Base-by-base conservation (phyloP, 30 jellyfish, hydroid and myxozoan species). In the Pseudorhiza aurosa region DNA sequence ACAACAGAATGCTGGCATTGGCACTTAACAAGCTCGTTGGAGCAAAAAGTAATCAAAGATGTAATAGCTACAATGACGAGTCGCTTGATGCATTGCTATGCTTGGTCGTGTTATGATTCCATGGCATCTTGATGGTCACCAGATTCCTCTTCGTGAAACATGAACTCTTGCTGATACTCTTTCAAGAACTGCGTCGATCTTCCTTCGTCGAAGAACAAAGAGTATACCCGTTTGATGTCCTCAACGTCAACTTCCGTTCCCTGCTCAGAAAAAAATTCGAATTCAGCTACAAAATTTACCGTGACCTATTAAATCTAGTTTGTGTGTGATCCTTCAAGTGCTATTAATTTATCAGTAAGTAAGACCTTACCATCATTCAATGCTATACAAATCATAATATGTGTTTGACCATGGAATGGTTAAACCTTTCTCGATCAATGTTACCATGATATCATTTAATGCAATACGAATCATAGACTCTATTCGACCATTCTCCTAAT, bases 211-310 rank as follows among this genome's bases (percentile, higher is more conserved):
- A 74, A 91, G 78, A 91, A 91, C 63, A 91, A 51, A 24, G 98
- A 91, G 60, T 91, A 91, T 19, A 91, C 98, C 7, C 94, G 95
- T 80, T 91, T 91, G 68, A 91, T 91, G 55, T 91, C 98, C 55
- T 91, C 98, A 47, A 91, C 98, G 49, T 83, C 95, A 14, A 91
- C 98, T 68, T 91, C 98, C 1, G 98, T 91, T 35, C 98, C 98
- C 98, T 91, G 69, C 22, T 33, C 58, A 58, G 2, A 17, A 57
- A 47, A 17, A 31, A 1, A 33, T 4, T 8, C 12, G 50, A 39
- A 39, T 39, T 39, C 12, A 12, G n/a, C n/a, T n/a, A n/a, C n/a
- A 12, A 11, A 12, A 12, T 45, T 7, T 39, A 5, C 50, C 7
- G 50, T 39, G 50, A 39, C 12, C 50, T 39, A 39, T 39, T 12